Percentiles rank a stretch among this genome's conserved stretches.
These are phyloP conservation scores for Druon quercuslanigerum DNA, from an alignment of 1,140 invertebrate genomes.

Conservation along the genomic window DNA sequence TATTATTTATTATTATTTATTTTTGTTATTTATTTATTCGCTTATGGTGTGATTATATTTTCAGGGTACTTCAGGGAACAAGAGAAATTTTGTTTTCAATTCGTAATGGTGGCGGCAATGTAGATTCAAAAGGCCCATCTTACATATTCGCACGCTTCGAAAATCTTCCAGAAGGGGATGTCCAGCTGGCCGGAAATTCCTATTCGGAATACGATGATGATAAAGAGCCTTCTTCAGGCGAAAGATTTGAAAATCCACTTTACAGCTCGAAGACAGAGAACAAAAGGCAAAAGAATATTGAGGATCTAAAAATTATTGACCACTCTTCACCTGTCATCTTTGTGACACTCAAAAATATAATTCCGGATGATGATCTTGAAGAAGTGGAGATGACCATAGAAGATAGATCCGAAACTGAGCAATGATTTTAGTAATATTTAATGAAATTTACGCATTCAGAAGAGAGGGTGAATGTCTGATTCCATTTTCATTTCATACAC, in stretches of 20 bases:
- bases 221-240: constrained; percentile 32
- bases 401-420: constrained; percentile 32
- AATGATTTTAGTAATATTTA: not conserved
- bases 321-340: constrained; percentile 57
- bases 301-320: constrained; percentile 45
- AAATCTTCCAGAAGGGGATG: constrained; percentile 66
- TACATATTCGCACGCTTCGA: constrained; percentile 71
- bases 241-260: constrained; percentile 70
- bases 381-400: constrained; percentile 60
- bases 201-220: constrained; percentile 36
- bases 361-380: constrained; percentile 45
- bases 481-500: too few relatives aligned
- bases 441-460: not conserved
- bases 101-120: constrained; percentile 40
- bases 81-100: constrained; percentile 55
- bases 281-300: constrained; percentile 21
- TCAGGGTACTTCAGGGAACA: constrained; percentile 55
- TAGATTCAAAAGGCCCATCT: constrained; percentile 46
- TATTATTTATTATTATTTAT: too few relatives aligned
- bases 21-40: too few relatives aligned
- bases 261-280: constrained; percentile 60
- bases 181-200: constrained; percentile 54
- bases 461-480: too few relatives aligned
- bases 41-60: constrained; percentile 37
- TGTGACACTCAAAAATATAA: constrained; percentile 43